These are phyloP conservation scores for Pseudotriccus pelzelni DNA, from an alignment of 2,797 vertebrate species.

Conservation along the genomic window DNA sequence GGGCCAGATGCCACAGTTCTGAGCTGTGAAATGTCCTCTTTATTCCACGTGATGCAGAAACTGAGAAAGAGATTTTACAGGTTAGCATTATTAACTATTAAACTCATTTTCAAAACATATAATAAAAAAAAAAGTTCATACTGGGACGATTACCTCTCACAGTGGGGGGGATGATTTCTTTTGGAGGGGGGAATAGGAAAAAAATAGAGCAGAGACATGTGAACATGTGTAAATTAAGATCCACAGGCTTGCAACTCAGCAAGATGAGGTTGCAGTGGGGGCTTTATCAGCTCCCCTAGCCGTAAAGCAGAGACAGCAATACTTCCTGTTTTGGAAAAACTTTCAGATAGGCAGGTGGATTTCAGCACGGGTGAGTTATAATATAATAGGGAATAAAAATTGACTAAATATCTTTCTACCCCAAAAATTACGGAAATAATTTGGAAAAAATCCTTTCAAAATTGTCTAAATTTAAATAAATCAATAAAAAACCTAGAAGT, in stretches of 20 bases:
- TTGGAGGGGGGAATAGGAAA: background rate
- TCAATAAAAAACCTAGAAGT: fast-evolving
- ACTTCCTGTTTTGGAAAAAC: background rate
- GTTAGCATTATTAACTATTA: constrained; percentile 1
- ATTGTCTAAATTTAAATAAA: background rate
- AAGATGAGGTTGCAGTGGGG: background rate
- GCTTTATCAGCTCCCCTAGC: background rate
- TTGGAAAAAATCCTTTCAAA: background rate
- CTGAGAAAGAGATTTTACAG: background rate
- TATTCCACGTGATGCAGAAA: background rate
- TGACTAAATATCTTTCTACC: background rate
- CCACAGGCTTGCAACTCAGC: background rate
- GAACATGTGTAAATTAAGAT: background rate
- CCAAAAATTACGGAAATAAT: background rate
- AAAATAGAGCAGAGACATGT: background rate
- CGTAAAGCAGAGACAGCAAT: background rate
- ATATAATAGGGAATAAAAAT: background rate
- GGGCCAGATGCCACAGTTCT: background rate
- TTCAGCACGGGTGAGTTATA: background rate
- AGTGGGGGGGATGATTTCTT: too few relatives aligned
- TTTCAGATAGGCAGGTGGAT: background rate
- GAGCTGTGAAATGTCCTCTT: background rate
- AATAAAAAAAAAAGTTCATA: background rate
- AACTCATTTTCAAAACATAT: background rate
- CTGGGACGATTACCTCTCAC: background rate